A percentile compares a stretch with the other conserved stretches of the same genome.
phyloP scores from a whole-genome alignment of 2,797 vertebrate genomes.

The Danio aesculapii region DNA sequence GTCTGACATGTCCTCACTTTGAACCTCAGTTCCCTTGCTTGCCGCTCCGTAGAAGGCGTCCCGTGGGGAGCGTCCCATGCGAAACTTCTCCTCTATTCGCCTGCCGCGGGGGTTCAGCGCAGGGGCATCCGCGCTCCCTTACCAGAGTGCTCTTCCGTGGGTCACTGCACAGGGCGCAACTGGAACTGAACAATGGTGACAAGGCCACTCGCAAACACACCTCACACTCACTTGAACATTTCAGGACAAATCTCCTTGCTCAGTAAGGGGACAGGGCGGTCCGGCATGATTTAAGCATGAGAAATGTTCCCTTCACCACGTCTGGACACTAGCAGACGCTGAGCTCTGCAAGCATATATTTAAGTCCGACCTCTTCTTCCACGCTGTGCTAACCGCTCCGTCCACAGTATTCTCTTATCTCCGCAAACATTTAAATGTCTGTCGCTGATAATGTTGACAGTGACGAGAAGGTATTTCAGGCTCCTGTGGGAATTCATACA shows the following conservation, averaged over 20 bases:
- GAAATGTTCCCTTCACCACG: constrained; percentile 11
- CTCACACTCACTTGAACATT: constrained; percentile 52
- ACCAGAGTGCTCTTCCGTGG: constrained; percentile 55
- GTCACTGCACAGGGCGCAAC: constrained; percentile 62
- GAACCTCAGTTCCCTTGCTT: constrained; percentile 56
- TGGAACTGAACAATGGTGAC: constrained; percentile 48
- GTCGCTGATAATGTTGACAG: neutral
- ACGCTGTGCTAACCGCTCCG: constrained; percentile 29
- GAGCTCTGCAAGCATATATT: constrained; percentile 37
- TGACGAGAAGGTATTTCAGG: constrained; percentile 36
- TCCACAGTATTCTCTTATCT: constrained; percentile 10
- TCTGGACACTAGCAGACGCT: constrained; percentile 25
- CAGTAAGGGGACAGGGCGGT: constrained; percentile 28
- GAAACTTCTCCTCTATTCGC: constrained; percentile 32
- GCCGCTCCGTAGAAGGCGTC: constrained; percentile 52
- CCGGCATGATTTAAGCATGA: constrained; percentile 63
- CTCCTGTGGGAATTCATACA: constrained; percentile 18
- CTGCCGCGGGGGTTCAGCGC: constrained; percentile 66
- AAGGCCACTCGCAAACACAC: constrained; percentile 51
- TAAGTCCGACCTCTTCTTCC: constrained; percentile 20
- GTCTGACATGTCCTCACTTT: constrained; percentile 64
- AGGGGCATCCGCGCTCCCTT: constrained; percentile 69
- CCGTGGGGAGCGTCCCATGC: constrained; percentile 39
- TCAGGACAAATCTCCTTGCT: constrained; percentile 56
- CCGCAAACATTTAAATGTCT: constrained; percentile 10